Conservation (phyloP, 1,140 invertebrate species). For the Drosophila pseudoananassae region DNA sequence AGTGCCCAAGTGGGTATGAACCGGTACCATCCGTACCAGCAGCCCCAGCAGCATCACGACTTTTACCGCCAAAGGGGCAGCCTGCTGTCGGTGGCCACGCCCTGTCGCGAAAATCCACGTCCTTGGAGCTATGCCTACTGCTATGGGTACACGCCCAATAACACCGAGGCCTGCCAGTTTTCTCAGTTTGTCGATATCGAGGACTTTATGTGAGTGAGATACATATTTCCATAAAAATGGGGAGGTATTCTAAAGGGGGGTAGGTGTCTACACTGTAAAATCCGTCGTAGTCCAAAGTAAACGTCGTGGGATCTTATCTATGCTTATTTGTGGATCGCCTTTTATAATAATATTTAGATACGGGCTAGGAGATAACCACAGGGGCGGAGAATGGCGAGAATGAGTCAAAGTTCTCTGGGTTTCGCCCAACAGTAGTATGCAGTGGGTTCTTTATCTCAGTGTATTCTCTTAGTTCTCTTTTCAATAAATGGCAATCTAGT, state of each 20-base stretch:
- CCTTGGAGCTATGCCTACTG: constrained; percentile 88
- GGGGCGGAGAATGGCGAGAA: neutral
- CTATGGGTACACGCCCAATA: constrained; percentile 85
- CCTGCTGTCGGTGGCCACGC: constrained; percentile 71
- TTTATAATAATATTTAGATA: constrained; percentile 57
- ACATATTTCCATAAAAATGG: neutral
- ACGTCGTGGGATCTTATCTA: constrained; percentile 34
- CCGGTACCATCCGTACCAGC: constrained; percentile 66
- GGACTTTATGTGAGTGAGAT: constrained; percentile 89
- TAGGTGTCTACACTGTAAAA: constrained; percentile 4
- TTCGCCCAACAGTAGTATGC: constrained; percentile 4
- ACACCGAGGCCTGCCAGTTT: constrained; percentile 86
- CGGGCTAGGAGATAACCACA: constrained; percentile 22
- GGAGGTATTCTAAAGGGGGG: neutral
- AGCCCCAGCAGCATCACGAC: constrained; percentile 4
- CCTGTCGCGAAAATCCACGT: constrained; percentile 85
- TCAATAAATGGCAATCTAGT: constrained; percentile 12
- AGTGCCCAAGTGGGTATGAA: constrained; percentile 18
- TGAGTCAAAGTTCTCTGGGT: constrained; percentile 47
- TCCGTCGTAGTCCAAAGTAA: constrained; percentile 12
- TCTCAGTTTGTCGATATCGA: constrained; percentile 87
- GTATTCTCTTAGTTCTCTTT: constrained; percentile 6
- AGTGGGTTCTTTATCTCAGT: no score
- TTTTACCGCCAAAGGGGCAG: constrained; percentile 30
- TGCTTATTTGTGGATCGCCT: constrained; percentile 47